Percentiles rank a stretch among this genome's conserved stretches.
These are phyloP conservation scores for Sus scrofa DNA, from an alignment of 2,113 vertebrate genomes.

Conservation along the genomic window DNA sequence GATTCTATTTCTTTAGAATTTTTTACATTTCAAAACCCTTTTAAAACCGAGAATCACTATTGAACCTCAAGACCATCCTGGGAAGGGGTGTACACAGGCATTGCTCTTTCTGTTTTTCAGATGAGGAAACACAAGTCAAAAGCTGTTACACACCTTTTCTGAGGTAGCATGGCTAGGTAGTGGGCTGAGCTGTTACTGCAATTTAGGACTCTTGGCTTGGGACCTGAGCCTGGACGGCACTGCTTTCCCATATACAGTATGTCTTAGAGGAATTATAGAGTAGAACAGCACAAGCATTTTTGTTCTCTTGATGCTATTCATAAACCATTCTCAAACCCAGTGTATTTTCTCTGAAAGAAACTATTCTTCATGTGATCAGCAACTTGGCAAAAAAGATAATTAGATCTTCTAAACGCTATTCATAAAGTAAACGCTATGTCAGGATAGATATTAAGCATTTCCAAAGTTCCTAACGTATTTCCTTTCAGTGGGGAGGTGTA, in stretches of 20 bases:
- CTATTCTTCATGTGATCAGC: conserved; percentile 38
- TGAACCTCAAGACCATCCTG: not conserved
- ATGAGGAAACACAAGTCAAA: not conserved
- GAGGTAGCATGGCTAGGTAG: not conserved
- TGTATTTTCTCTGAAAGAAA: conserved; percentile 59
- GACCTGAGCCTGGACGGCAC: not conserved
- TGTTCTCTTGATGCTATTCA: not conserved
- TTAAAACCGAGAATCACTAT: not conserved
- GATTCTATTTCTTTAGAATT: not conserved
- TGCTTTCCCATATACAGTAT: not conserved
- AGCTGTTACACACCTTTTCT: not conserved
- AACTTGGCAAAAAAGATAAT: conserved; percentile 51
- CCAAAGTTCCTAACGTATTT: not conserved
- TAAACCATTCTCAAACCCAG: conserved; percentile 44
- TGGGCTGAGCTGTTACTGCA: not conserved
- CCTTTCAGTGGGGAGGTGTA: not conserved
- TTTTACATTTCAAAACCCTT: not conserved
- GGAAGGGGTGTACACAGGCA: not conserved
- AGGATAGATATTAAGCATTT: not conserved
- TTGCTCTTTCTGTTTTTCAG: not conserved
- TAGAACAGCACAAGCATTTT: not conserved
- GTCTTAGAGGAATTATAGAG: not conserved
- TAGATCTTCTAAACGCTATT: conserved; percentile 45
- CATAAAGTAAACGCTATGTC: not conserved
- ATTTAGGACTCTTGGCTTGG: not conserved